A percentile compares a stretch with the other conserved stretches of the same genome.
Evolutionary conservation across 2,797 vertebrate genomes (phyloP).

Genomic region (Rhinophrynus dorsalis): DNA sequence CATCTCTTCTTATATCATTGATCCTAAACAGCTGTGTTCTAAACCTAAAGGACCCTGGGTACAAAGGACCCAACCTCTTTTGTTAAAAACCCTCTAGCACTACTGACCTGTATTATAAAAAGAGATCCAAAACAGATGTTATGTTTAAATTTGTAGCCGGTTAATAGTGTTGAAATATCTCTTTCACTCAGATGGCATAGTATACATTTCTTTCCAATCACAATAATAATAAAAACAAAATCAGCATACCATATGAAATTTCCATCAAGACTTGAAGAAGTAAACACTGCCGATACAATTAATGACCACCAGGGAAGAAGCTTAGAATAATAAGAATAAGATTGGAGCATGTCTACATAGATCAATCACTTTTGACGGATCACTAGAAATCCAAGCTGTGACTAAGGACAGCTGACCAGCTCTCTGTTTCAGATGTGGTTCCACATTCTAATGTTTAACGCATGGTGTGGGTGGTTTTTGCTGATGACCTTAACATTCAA

Average conservation of each 20-base stretch:
- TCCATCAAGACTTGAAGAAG: slow-evolving; percentile 63
- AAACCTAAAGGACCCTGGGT: neutral
- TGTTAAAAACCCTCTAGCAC: neutral
- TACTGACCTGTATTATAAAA: neutral
- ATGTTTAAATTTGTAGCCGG: slow-evolving; percentile 1
- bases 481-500: slow-evolving; percentile 84
- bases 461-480: slow-evolving; percentile 59
- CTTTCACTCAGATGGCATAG: neutral
- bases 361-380: slow-evolving; percentile 91
- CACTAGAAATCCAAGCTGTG: slow-evolving; percentile 77
- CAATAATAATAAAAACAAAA: too few relatives aligned
- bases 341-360: slow-evolving; percentile 85
- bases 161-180: slow-evolving; percentile 10
- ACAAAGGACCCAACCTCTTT: neutral
- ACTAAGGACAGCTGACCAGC: slow-evolving; percentile 84
- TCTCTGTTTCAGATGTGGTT: slow-evolving; percentile 66
- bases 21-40: neutral
- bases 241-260: slow-evolving; percentile 63
- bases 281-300: slow-evolving; percentile 68
- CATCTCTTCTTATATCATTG: too few relatives aligned
- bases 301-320: slow-evolving; percentile 83
- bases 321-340: slow-evolving; percentile 63
- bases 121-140: slow-evolving; percentile 11
- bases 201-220: slow-evolving; percentile 16
- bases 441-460: slow-evolving; percentile 61